Conservation (phyloP, 64 coral and sea anemone genomes). For the Cladopsammia gracilis region DNA sequence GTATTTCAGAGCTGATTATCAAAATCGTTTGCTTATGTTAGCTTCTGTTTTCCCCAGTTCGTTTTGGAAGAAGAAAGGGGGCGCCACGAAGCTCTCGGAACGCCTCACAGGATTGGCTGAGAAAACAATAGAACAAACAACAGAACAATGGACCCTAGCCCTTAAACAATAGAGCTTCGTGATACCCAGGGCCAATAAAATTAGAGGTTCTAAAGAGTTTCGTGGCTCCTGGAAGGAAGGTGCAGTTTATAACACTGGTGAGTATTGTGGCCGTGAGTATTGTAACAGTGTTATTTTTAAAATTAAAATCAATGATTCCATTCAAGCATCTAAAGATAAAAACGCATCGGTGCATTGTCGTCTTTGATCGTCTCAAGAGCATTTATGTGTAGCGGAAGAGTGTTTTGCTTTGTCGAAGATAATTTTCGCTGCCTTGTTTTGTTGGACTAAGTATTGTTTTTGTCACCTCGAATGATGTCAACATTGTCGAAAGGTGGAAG, state of each 20-base stretch:
- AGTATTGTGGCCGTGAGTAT: conserved; percentile 14
- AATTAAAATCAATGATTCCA: conserved; percentile 29
- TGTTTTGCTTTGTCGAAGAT: conserved; percentile 44
- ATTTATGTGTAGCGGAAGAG: background rate
- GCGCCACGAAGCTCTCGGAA: no score
- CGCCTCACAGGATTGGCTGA: no score
- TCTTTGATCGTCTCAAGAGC: conserved; percentile 21
- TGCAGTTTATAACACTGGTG: conserved; percentile 11
- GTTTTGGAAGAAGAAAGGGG: background rate
- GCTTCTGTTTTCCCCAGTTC: background rate
- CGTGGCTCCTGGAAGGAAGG: no score
- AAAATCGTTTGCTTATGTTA: background rate
- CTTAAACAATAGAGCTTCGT: no score
- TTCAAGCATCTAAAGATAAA: conserved; percentile 12
- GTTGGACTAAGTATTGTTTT: conserved; percentile 6
- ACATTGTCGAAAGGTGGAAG: background rate
- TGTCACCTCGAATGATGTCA: conserved; percentile 33
- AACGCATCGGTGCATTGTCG: background rate
- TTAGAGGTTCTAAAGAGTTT: no score
- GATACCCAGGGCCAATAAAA: no score
- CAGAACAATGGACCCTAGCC: no score
- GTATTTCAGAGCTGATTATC: background rate
- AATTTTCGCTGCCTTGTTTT: conserved; percentile 44
- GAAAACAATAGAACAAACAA: no score
- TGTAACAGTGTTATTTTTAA: background rate